phyloP scores from a whole-genome alignment of 64 coral and sea anemone species.

The Orbicella faveolata region DNA sequence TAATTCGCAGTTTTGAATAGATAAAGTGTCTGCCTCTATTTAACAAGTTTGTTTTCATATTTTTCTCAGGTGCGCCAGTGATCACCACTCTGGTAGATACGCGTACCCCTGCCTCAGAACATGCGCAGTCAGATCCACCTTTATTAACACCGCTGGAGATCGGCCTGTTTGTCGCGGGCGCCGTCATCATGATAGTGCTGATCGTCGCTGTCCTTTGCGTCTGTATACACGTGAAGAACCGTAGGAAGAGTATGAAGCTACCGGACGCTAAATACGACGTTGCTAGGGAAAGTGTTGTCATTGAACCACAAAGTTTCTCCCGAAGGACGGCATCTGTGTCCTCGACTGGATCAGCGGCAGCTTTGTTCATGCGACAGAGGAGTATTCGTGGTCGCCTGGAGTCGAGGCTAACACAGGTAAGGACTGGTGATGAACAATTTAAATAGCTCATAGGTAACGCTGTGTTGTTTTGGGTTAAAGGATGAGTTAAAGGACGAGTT shows the following conservation, averaged over 20 bases:
- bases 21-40: too few species aligned
- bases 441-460: too few species aligned
- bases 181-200: not conserved
- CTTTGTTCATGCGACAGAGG: constrained; percentile 32
- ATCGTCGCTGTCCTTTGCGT: not conserved
- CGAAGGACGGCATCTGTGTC: constrained; percentile 43
- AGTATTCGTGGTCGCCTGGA: constrained; percentile 61
- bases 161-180: not conserved
- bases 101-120: not conserved
- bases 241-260: not conserved
- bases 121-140: not conserved
- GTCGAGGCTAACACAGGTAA: constrained; percentile 54
- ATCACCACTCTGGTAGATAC: not conserved
- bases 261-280: constrained; percentile 44
- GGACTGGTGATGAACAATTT: not conserved
- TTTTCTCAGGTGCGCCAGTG: not conserved
- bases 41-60: not conserved
- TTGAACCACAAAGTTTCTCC: not conserved
- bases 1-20: not conserved
- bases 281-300: not conserved
- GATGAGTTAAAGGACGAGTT: too few species aligned
- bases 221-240: not conserved
- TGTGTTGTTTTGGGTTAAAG: not conserved
- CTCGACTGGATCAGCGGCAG: constrained; percentile 44
- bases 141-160: constrained; percentile 1